Conservation (phyloP, 2,113 vertebrate species). For the Pseudonaja textilis region DNA sequence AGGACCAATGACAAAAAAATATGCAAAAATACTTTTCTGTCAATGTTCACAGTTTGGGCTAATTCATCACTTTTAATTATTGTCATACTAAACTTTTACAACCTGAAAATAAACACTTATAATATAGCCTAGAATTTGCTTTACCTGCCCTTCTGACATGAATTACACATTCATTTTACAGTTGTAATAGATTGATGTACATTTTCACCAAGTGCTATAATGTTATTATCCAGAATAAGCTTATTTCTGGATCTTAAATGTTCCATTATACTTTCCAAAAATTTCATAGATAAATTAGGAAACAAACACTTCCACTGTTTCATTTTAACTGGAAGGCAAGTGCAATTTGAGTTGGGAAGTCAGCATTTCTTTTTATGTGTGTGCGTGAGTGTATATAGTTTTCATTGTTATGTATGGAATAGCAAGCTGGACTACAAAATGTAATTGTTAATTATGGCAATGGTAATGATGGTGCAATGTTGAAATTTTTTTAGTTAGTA, state of each 20-base stretch:
- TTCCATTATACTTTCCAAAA: not conserved
- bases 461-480: not conserved
- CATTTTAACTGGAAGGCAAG: not conserved
- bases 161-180: not conserved
- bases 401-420: not conserved
- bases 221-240: not conserved
- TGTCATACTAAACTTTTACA: not conserved
- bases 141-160: no score
- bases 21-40: not conserved
- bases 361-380: not conserved
- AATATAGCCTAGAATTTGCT: not conserved
- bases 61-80: not conserved
- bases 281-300: not conserved
- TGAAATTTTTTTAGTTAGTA: conserved; percentile 2
- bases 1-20: not conserved
- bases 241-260: not conserved
- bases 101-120: conserved; percentile 1
- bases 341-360: not conserved
- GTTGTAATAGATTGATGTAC: not conserved
- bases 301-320: not conserved
- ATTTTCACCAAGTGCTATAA: not conserved
- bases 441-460: conserved; percentile 23
- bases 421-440: conserved; percentile 23
- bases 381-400: not conserved
- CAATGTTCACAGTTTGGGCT: not conserved